Conservation (phyloP, 2,113 vertebrate species). For the Ginglymostoma cirratum region DNA sequence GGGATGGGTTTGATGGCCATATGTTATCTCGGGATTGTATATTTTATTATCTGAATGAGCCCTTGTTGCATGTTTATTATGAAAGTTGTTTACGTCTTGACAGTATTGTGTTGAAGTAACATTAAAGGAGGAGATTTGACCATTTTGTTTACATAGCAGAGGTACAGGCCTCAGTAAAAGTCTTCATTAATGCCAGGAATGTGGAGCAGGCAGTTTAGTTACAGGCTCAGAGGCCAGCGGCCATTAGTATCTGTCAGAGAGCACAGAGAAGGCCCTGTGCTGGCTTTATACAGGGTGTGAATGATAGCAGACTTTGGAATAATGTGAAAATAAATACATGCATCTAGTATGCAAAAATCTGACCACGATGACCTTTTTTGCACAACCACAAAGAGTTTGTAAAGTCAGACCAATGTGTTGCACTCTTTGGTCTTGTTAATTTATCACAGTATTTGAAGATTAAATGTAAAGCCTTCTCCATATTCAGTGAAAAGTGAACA, state of each 20-base stretch:
- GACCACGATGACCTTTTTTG: conserved; percentile 31
- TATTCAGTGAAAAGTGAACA: conserved; percentile 19
- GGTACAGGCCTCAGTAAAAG: conserved; percentile 29
- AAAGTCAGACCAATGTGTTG: conserved; percentile 5
- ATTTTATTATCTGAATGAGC: background rate
- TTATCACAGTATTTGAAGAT: conserved; percentile 35
- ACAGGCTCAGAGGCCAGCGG: conserved; percentile 20
- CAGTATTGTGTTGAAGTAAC: conserved; percentile 31
- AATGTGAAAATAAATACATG: conserved; percentile 33
- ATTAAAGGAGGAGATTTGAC: conserved; percentile 12
- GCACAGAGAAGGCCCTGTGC: conserved; percentile 34
- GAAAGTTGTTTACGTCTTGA: conserved; percentile 16
- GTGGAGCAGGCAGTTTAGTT: conserved; percentile 33
- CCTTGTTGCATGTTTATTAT: background rate
- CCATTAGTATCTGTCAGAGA: conserved; percentile 37
- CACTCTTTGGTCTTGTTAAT: conserved; percentile 21
- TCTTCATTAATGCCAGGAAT: conserved; percentile 37
- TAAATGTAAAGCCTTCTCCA: background rate
- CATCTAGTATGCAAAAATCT: conserved; percentile 34
- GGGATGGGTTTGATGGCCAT: background rate
- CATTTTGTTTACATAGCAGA: conserved; percentile 28
- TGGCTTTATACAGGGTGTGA: conserved; percentile 33
- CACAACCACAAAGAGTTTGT: conserved; percentile 35
- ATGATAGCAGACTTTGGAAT: conserved; percentile 33
- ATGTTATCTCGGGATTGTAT: background rate